Base-by-base conservation (phyloP, 2,797 vertebrate species). In the Chromis chromis region DNA sequence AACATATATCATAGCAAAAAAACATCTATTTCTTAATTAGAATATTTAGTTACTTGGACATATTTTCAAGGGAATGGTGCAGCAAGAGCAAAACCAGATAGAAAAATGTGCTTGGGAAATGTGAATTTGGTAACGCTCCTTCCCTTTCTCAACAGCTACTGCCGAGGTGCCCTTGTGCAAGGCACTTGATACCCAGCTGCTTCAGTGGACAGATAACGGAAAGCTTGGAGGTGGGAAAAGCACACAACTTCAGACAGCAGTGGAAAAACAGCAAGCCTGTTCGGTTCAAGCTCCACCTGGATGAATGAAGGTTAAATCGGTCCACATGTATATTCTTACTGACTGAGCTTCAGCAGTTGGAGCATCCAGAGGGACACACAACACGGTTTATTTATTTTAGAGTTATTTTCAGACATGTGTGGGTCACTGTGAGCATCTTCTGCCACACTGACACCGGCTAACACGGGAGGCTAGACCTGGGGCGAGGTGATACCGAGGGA, bases 381-480 rank as follows among this genome's bases (percentile, higher is more conserved):
- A 63, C 72, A 79, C 62, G 50, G 61, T 27, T 25, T 69, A 75
- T 57, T 79, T 69, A 60, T 82, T 74, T 85, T 25, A 62, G 63
- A 76, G 78, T 83, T 89, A 80, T 89, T 88, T 84, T 76, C 61
- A 85, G 82, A 81, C 71, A 82, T 24, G 46, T 65, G 70, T 59
- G 74, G 86, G 74, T 87, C 84, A 79, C 40, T 69, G 78, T 57
- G 54, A 77, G 73, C 80, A 53, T 82, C 68, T 74, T 40, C 81
- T 83, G 80, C 70, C 69, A 77, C 68, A 28, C 16, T 83, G 81
- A 81, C 79, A 78, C 65, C 68, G 49, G 79, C 70, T 65, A 50
- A 75, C 77, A 78, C 72, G 27, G 50, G 62, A 68, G 76, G 64
- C 79, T 72, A 66, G 72, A 73, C 61, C 64, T 44, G 6, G 75